Percentiles rank a stretch among this genome's conserved stretches.
phyloP scores from a whole-genome alignment of 2,888 invertebrate species.

The Seladonia tumulorum region DNA sequence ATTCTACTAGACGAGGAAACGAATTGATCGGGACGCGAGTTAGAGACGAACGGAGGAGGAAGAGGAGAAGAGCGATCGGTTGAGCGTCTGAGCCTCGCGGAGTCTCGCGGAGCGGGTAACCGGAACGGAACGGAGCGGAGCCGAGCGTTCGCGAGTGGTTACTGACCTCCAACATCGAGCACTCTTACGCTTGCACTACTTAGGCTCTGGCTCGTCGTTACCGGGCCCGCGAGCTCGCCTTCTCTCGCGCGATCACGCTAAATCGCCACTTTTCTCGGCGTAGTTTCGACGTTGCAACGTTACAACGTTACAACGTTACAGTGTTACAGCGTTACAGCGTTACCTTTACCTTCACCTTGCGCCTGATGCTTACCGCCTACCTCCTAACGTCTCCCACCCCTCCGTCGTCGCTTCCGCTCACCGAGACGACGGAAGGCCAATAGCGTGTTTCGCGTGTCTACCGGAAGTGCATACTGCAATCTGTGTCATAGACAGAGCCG shows the following conservation, averaged over 20 bases:
- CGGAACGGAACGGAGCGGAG: conserved; percentile 77
- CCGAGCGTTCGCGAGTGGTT: conserved; percentile 74
- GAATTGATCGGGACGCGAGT: conserved; percentile 9
- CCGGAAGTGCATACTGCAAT: conserved; percentile 47
- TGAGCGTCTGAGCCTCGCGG: conserved; percentile 37
- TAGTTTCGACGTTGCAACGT: conserved; percentile 35
- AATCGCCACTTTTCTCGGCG: conserved; percentile 70
- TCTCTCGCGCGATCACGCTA: conserved; percentile 52
- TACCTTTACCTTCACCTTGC: conserved; percentile 79
- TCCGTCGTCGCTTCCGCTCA: conserved; percentile 36
- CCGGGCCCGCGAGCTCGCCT: conserved; percentile 50
- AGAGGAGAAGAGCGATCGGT: conserved; percentile 57
- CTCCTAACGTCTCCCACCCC: conserved; percentile 9
- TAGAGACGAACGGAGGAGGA: not conserved
- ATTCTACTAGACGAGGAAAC: not conserved
- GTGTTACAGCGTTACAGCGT: conserved; percentile 25
- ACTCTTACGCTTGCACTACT: conserved; percentile 84
- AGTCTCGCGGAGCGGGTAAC: conserved; percentile 74
- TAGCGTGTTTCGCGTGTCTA: conserved; percentile 32
- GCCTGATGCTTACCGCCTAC: conserved; percentile 31
- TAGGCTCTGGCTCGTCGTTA: conserved; percentile 77
- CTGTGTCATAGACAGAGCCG: conserved; percentile 48
- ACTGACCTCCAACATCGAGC: conserved; percentile 78
- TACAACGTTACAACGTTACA: conserved; percentile 46
- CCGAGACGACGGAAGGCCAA: conserved; percentile 49